Conservation (phyloP, 2,113 vertebrate species). For the Psammodynastes pulverulentus region DNA sequence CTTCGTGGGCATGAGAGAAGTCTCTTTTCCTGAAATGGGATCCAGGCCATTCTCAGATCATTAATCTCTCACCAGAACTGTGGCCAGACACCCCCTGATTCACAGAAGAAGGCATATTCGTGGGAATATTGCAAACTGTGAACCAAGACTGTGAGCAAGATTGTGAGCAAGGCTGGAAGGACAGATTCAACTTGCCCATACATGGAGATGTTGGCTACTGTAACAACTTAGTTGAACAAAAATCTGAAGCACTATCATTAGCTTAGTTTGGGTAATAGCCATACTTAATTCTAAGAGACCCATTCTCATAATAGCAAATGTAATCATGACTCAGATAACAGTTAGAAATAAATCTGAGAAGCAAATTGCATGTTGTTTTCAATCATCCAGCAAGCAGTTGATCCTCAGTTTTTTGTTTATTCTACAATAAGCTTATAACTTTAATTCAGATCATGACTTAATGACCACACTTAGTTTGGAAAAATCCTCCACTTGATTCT, state of each 20-base stretch:
- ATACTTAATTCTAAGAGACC: background rate
- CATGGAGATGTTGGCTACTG: background rate
- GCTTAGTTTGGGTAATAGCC: background rate
- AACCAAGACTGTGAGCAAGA: background rate
- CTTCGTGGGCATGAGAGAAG: conserved; percentile 63
- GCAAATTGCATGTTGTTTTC: background rate
- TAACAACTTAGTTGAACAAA: background rate
- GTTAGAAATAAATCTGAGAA: background rate
- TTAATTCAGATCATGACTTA: background rate
- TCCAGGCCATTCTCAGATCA: conserved; percentile 33
- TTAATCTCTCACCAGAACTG: conserved; percentile 38
- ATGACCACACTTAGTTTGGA: background rate
- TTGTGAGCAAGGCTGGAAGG: background rate
- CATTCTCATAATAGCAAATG: background rate
- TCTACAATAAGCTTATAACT: background rate
- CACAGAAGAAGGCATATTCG: conserved; percentile 26
- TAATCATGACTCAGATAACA: background rate
- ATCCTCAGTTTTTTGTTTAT: background rate
- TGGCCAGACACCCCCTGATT: conserved; percentile 20
- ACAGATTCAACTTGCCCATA: background rate
- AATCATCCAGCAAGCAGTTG: background rate
- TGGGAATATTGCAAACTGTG: conserved; percentile 21
- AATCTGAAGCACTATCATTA: background rate
- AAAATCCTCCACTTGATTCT: background rate
- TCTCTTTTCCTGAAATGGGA: conserved; percentile 58